Base-by-base conservation (phyloP, 2,113 vertebrate genomes). In the Dasyprocta punctata region DNA sequence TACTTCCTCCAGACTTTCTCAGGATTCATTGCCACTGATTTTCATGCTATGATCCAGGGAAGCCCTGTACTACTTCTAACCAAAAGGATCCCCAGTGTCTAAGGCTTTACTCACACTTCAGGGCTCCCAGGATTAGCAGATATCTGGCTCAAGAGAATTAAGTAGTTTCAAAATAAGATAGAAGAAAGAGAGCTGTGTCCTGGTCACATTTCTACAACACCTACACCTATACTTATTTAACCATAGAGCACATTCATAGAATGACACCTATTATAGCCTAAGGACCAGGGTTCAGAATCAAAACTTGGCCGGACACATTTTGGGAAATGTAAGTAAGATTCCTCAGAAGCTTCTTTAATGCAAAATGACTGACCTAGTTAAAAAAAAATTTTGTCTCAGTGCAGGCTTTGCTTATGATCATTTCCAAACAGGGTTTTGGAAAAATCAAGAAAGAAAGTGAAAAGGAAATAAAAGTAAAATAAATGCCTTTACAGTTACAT, bases 371-470 rank as follows among this genome's bases (percentile, higher is more conserved):
- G 54, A 14, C 84, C 78, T 41, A 47, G n/a, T 28, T 24, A 73
- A 75, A 80, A 30, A 77, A 83, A 67, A n/a, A 30, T 41, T 16
- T 16, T 16, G 75, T 90, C 58, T 77, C 6, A 77, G 75, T 47
- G 20, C 54, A 95, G n/a, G 4, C 22, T 96, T 86, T 96, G 33
- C 33, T 82, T 54, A 69, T 82, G 69, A 65, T 95, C 44, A 22
- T 38, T 87, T 96, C 73, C 56, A 89, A 94, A 12, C 20, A 89
- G 30, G 89, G 28, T n/a, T 82, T 96, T 92, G 63, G 54, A 90
- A 84, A 90, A 93, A 49, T 38, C 12, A 75, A 52, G 44, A 78
- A 77, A 54, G 22, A 89, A 95, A 95, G 81, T 77, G 36, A 89
- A 65, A 24, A 33, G 19, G 44, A 83, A 97, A 93, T 6, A 6